Evolutionary conservation across 2,797 vertebrate genomes (phyloP).

Genomic region (Macroramphosus scolopax): DNA sequence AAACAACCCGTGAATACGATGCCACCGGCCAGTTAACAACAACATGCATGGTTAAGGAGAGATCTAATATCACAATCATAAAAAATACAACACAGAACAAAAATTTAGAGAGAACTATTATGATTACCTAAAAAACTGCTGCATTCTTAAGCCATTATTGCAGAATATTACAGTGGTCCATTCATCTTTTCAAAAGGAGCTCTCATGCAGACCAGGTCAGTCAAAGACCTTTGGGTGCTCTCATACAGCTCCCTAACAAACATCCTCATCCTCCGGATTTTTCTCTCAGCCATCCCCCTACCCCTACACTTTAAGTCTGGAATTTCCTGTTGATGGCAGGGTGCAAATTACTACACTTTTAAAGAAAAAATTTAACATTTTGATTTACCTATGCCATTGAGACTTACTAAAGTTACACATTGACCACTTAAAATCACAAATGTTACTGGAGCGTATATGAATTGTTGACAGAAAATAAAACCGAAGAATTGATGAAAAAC

Average conservation of each 20-base stretch:
- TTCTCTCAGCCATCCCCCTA: conserved; percentile 46
- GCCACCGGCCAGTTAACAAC: no score
- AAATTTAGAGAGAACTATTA: no score
- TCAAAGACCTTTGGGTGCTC: conserved; percentile 55
- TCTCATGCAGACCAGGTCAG: conserved; percentile 31
- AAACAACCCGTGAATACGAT: no score
- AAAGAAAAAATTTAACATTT: conserved; percentile 52
- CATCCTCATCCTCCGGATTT: conserved; percentile 52
- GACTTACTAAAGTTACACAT: conserved; percentile 31
- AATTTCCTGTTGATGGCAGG: conserved; percentile 81
- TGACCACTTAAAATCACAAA: conserved; percentile 16
- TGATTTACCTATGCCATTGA: conserved; percentile 29
- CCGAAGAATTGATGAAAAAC: no score
- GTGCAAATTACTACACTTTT: conserved; percentile 64
- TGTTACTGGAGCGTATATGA: conserved; percentile 1
- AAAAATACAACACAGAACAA: no score
- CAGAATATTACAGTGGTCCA: no score
- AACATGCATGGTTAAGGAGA: no score
- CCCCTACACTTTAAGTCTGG: conserved; percentile 66
- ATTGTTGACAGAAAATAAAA: conserved; percentile 4
- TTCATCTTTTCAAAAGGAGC: conserved; percentile 20
- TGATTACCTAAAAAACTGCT: no score
- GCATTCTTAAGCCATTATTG: no score
- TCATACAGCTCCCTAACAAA: conserved; percentile 47
- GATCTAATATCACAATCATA: no score